Conservation (phyloP, 2,113 vertebrate genomes). For the Ibidorhyncha struthersii region DNA sequence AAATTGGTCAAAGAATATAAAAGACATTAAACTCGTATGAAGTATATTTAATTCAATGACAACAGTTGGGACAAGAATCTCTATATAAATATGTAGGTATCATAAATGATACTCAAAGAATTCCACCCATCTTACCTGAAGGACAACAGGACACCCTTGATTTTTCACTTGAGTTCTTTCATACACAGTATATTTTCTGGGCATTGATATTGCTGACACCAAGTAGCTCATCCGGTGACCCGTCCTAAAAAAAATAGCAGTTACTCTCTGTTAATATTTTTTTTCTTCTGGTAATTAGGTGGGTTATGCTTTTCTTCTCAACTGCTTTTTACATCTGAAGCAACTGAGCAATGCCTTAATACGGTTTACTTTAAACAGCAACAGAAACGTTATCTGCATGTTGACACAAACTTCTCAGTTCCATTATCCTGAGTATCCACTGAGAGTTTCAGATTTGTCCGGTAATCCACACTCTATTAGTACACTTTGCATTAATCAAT, state of each 20-base stretch:
- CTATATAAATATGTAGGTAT: background rate
- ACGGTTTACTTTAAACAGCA: background rate
- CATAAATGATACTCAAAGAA: background rate
- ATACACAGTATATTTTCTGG: background rate
- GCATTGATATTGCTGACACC: conserved; percentile 52
- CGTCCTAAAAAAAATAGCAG: conserved; percentile 39
- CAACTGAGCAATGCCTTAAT: background rate
- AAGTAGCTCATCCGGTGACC: conserved; percentile 46
- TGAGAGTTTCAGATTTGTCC: background rate
- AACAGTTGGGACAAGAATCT: background rate
- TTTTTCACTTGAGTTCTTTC: background rate
- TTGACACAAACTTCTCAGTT: background rate
- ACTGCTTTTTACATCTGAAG: background rate
- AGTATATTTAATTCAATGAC: background rate
- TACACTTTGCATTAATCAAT: background rate
- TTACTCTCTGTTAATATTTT: background rate
- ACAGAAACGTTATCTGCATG: background rate
- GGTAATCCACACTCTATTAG: background rate
- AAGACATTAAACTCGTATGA: background rate
- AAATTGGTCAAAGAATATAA: background rate
- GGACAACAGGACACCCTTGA: conserved; percentile 2
- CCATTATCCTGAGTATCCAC: background rate
- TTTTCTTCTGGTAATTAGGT: background rate
- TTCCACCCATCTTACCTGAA: conserved; percentile 58
- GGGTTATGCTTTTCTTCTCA: background rate